These are phyloP conservation scores for Caenorhabditis wallacei DNA, from an alignment of 2,888 invertebrate species.

Conservation along the genomic window DNA sequence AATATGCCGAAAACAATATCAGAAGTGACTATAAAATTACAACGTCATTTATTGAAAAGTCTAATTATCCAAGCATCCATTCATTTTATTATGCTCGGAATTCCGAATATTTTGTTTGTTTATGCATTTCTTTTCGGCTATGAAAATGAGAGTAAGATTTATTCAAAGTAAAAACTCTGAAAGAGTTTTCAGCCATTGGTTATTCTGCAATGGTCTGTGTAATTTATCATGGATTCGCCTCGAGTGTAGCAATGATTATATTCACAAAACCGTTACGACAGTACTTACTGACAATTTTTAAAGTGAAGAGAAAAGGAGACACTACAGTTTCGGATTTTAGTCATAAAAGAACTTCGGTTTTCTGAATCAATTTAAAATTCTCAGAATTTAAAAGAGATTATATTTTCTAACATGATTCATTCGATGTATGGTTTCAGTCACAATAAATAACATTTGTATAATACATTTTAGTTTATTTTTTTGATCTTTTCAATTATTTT, in stretches of 20 bases:
- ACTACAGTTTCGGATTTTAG: neutral
- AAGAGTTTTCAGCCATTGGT: neutral
- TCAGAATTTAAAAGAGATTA: too few species aligned
- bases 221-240: conserved; percentile 30
- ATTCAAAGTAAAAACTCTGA: neutral
- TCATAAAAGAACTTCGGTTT: conserved; percentile 17
- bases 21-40: conserved; percentile 23
- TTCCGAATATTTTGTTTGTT: conserved; percentile 29
- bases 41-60: conserved; percentile 18
- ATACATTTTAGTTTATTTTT: too few species aligned
- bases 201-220: neutral
- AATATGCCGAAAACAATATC: conserved; percentile 7
- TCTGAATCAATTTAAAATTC: neutral
- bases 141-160: neutral
- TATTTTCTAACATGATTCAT: too few species aligned
- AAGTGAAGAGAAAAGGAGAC: neutral
- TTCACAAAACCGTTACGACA: conserved; percentile 30
- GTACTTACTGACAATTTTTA: neutral
- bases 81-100: conserved; percentile 30
- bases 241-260: conserved; percentile 19
- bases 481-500: too few species aligned
- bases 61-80: conserved; percentile 12
- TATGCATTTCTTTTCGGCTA: conserved; percentile 34
- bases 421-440: too few species aligned
- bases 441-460: too few species aligned